Base-by-base conservation (phyloP, 2,797 vertebrate species). In the Triplophysa yarkandensis region DNA sequence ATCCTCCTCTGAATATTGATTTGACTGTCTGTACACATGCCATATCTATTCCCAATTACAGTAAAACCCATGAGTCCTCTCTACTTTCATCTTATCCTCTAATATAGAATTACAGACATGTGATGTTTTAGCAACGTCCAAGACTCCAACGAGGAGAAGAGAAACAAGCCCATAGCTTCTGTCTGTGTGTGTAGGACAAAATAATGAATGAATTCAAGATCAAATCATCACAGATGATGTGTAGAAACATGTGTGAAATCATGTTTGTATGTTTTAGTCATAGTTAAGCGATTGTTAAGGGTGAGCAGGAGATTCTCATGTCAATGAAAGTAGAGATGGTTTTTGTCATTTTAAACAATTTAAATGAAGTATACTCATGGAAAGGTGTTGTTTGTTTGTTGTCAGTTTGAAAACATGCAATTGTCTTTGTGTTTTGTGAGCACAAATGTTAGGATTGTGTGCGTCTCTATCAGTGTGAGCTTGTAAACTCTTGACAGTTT, bases 41-140 rank as follows among this genome's bases (percentile, higher is more conserved):
- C 77, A 77, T 77, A 81, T 79, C 76, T 61, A 77, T 76, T 79
- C 52, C 77, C 69, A 65, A 75, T 77, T 82, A 82, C 81, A 72
- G 77, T 44, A 80, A 77, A 44, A 36, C 75, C 70, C 80, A 21
- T 76, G 80, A 74, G 74, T 77, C 74, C 36, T 65, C 60, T 79
- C 30, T 17, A 9, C 57, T 79, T 70, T 79, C 66, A 58, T 34
- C 61, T 41, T 55, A 54, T 65, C 48, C n/a, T 13, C 71, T 44
- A 27, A 39, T 73, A 55, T 65, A 55, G 71, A 64, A 55, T 55
- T 65, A 48, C 58, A 54, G 48, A 34, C 66, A 78, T 72, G 65
- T 78, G 65, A 70, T 81, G 61, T 46, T 75, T 81, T 71, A 77
- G 67, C 61, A 54, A 71, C 62, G 58, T 19, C 65, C 19, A 64